Evolutionary conservation across 2,888 invertebrate species (phyloP).

Genomic region (Lampropteryx suffumata): DNA sequence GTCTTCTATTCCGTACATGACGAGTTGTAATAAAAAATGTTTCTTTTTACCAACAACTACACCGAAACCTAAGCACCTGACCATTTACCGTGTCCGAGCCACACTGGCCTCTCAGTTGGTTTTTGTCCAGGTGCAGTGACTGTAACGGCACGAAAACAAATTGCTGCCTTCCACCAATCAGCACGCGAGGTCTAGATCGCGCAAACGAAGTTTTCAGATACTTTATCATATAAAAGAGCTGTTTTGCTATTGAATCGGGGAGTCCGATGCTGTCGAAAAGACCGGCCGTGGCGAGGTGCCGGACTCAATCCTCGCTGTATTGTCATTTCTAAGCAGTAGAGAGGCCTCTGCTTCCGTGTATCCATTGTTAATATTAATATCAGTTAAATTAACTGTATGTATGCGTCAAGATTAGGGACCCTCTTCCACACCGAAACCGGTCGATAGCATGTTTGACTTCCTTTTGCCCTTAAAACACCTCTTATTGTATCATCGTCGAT

Average conservation of each 20-base stretch:
- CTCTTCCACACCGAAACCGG: slow-evolving; percentile 76
- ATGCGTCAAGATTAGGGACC: slow-evolving; percentile 82
- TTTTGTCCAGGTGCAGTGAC: slow-evolving; percentile 65
- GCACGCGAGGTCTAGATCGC: slow-evolving; percentile 54
- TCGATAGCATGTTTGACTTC: slow-evolving; percentile 80
- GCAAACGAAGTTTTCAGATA: slow-evolving; percentile 52
- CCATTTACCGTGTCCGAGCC: slow-evolving; percentile 35
- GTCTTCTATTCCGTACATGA: no score
- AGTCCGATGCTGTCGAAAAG: slow-evolving; percentile 78
- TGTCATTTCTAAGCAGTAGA: slow-evolving; percentile 65
- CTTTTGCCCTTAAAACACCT: slow-evolving; percentile 53
- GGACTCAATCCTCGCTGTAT: slow-evolving; percentile 74
- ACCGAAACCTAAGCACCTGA: slow-evolving; percentile 14
- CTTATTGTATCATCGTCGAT: no score
- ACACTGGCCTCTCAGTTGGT: slow-evolving; percentile 42
- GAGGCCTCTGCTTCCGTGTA: slow-evolving; percentile 80
- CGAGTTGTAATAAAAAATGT: no score
- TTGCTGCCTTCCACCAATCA: slow-evolving; percentile 57
- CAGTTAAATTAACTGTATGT: slow-evolving; percentile 81
- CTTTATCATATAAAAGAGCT: slow-evolving; percentile 44
- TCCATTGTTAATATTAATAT: slow-evolving; percentile 80
- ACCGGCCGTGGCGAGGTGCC: slow-evolving; percentile 80
- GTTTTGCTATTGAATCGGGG: slow-evolving; percentile 45
- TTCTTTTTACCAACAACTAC: not conserved
- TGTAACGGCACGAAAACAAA: slow-evolving; percentile 66